Conservation (phyloP, 2,888 invertebrate genomes). For the Ochlodes sylvanus region DNA sequence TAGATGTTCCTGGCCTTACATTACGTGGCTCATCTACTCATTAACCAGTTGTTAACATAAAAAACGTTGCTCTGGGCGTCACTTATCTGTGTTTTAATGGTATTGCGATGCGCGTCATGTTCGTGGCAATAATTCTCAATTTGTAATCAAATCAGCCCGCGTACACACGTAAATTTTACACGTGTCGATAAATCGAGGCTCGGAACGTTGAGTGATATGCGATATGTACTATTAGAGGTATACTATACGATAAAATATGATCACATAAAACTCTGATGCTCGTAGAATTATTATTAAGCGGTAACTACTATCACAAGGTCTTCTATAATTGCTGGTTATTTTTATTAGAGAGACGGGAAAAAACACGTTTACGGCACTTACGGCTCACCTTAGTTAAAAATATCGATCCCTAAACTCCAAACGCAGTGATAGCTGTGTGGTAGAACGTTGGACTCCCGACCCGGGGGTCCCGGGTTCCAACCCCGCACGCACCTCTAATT, state of each 20-base stretch:
- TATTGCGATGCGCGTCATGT: slow-evolving; percentile 1
- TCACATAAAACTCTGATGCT: background rate
- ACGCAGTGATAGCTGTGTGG: no score
- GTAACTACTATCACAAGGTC: background rate
- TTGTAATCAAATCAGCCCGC: background rate
- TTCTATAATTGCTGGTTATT: background rate
- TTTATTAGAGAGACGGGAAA: no score
- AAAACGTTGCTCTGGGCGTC: no score
- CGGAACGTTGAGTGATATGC: background rate
- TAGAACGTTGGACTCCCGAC: no score
- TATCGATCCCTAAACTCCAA: no score
- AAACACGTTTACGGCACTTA: no score
- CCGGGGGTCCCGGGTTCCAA: no score
- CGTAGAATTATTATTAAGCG: background rate
- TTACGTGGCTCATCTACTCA: no score
- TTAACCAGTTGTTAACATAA: no score
- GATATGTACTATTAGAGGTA: background rate
- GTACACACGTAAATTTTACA: slow-evolving; percentile 8
- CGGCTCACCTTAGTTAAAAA: no score
- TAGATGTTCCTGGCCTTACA: no score
- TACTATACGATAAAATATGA: background rate
- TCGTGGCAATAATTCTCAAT: background rate
- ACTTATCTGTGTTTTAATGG: background rate
- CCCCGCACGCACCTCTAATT: no score
- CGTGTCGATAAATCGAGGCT: slow-evolving; percentile 6